Base-by-base conservation (phyloP, 2,888 invertebrate species). In the Linyphia triangularis region DNA sequence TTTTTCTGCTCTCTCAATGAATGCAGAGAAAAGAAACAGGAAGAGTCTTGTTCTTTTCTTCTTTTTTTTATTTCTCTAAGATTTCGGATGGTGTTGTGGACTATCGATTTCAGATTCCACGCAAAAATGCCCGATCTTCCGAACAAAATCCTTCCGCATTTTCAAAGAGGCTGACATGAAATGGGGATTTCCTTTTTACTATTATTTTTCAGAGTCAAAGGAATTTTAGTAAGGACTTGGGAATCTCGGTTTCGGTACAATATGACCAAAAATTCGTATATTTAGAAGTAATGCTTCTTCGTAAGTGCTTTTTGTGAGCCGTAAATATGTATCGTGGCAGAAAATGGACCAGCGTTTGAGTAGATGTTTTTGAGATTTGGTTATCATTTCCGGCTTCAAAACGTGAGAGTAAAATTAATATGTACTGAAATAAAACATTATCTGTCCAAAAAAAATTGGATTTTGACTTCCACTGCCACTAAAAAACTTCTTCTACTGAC, bases 41-140 rank as follows among this genome's bases (percentile, higher is more conserved):
- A 24, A n/a, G 13, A 6, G 43, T n/a, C n/a, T n/a, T n/a, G 51
- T 51, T 51, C 51, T 51, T n/a, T 1, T 13, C 16, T 40, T 40
- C 16, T 40, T 40, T 40, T 51, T 7, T 51, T 51, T 51, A 22
- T 16, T 73, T 30, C 19, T 40, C 13, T 61, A 19, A 16, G 40
- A 77, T 77, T 26, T 51, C 51, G n/a, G 51, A 77, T 63, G 40
- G 51, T 51, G 51, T 63, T 63, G 77, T 40, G 10, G n/a, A 40
- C 33, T 63, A 77, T 77, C 40, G 77, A 77, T 77, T 77, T 77
- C 63, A 37, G 63, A 77, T 77, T 28, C 26, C 10, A n/a, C 2
- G 16, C 22, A 13, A n/a, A 61, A 33, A 77, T 22, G 40, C 40
- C 40, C 13, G 37, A 24, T 24, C 26, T 57, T 70, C 33, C 22